Conservation (phyloP, 2,888 invertebrate species). For the Allacma fusca region DNA sequence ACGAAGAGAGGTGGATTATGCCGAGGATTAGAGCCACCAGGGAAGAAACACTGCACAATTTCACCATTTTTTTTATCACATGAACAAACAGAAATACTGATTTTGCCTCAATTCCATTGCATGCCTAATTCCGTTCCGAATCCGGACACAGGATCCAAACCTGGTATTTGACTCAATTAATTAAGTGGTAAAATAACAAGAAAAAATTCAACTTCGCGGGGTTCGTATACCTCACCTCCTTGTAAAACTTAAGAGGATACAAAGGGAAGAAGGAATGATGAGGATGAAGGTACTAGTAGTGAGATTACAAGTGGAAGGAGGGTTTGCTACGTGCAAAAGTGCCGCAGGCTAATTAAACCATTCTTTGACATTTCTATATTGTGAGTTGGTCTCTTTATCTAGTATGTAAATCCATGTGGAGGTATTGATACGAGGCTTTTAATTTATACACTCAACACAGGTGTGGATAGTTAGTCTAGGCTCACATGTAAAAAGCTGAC, state of each 20-base stretch:
- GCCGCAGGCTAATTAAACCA: constrained; percentile 27
- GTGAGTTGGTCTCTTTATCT: not conserved
- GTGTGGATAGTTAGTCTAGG: too few relatives aligned
- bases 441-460: too few relatives aligned
- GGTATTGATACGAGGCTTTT: too few relatives aligned
- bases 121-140: not conserved
- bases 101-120: constrained; percentile 9
- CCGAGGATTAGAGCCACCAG: not conserved
- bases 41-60: not conserved
- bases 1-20: not conserved
- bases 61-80: constrained; percentile 15
- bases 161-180: not conserved
- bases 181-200: not conserved
- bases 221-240: not conserved
- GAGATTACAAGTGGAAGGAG: not conserved
- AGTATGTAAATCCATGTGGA: too few relatives aligned
- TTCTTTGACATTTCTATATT: constrained; percentile 17
- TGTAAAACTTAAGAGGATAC: not conserved
- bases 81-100: not conserved
- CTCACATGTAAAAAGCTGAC: too few relatives aligned
- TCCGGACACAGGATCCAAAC: not conserved
- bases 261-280: not conserved
- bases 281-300: not conserved
- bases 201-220: constrained; percentile 16
- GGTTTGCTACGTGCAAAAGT: not conserved